Evolutionary conservation across 2,888 invertebrate species (phyloP), one percentile per base, ranked within the genome.

Genomic region (Myathropa florea): DNA sequence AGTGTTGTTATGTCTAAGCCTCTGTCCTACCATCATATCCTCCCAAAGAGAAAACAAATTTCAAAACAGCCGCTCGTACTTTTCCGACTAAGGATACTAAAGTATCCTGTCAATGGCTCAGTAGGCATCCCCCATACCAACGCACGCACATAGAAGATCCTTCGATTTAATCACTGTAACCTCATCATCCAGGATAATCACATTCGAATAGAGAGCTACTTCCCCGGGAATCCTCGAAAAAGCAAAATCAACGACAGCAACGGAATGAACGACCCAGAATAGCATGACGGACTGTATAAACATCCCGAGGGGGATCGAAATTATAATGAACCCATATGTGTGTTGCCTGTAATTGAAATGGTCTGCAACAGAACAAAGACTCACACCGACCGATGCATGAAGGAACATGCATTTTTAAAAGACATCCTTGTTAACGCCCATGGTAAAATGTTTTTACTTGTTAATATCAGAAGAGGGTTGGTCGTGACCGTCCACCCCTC

Each of bases 361-460:
- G 24, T 26, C 24, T 64, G 12, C 9, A 23, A 21, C 30, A 67
- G 9, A 55, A 55, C 24, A 55, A 26, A 26, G 6, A 7, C 18
- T 12, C n/a, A 14, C 53, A 21, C n/a, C n/a, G n/a, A 53, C 9
- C 33, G 33, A 7, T 33, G 33, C 12, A 53, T 18, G 53, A 18
- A 53, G 21, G 53, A n/a, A 53, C 23, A 21, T 26, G 68, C 14
- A 57, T 30, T n/a, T 39, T 68, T 24, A 55, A 28, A 55, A 28
- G 53, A 70, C n/a, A 57, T 70, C 30, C 60, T 39, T 36, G 39
- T 60, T 18, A 39, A 60, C 70, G 70, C 39, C 70, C 39, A 18
- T 71, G 18, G 53, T 28, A 28, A n/a, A 68, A 53, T 28, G 21
- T 14, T 53, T 67, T n/a, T 36, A 59, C 23, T 30, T 23, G 0